A percentile compares a stretch with the other conserved stretches of the same genome.
These are phyloP conservation scores for Pseudois nayaur DNA, from an alignment of 2,113 vertebrate species.

Conservation along the genomic window DNA sequence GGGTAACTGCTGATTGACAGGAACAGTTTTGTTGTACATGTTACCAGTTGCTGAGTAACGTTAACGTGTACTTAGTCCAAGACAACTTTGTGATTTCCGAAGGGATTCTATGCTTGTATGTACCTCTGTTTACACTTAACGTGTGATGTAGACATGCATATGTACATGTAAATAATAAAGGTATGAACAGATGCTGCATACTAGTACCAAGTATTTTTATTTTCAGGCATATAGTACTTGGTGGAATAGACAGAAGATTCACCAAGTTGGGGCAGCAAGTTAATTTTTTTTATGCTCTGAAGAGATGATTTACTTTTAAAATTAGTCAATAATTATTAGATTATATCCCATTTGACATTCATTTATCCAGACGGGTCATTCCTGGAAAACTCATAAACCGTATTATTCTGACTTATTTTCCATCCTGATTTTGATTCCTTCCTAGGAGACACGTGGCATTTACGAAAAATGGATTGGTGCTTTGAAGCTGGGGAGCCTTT, in stretches of 20 bases:
- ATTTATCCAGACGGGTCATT: background rate
- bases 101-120: background rate
- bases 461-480: conserved; percentile 92
- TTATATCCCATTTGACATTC: background rate
- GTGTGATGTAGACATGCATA: background rate
- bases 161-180: background rate
- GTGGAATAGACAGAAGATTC: background rate
- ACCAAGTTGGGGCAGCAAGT: background rate
- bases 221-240: background rate
- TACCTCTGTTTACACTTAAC: background rate
- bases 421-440: conserved; percentile 40
- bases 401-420: background rate
- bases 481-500: conserved; percentile 91
- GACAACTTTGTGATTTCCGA: background rate
- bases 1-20: background rate
- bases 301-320: background rate
- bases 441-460: conserved; percentile 85
- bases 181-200: too few relatives aligned
- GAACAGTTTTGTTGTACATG: background rate
- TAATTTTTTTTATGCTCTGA: conserved; percentile 11
- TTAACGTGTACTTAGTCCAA: background rate
- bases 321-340: background rate
- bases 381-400: background rate
- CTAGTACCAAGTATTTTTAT: background rate
- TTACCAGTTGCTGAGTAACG: background rate